Conservation (phyloP, 2,797 vertebrate species). For the Protosalanx chinensis region DNA sequence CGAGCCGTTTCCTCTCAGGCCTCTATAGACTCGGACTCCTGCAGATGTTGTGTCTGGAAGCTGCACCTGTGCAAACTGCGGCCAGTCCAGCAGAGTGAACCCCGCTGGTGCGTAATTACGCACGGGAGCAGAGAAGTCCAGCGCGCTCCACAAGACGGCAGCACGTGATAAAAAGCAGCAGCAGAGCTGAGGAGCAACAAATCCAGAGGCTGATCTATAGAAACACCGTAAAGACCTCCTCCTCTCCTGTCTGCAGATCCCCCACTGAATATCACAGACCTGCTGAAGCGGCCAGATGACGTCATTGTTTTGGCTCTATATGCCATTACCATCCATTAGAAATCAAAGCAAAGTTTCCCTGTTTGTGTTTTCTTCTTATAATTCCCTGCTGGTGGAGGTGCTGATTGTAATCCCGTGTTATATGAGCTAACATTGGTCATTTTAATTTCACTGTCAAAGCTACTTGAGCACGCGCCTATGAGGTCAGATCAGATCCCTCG, state of each 20-base stretch:
- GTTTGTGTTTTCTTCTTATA: neutral
- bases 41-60: neutral
- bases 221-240: constrained; percentile 8
- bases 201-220: constrained; percentile 10
- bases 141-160: neutral
- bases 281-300: constrained; percentile 41
- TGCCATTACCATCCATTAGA: constrained; percentile 5
- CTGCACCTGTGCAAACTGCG: neutral
- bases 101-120: neutral
- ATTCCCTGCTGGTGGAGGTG: neutral
- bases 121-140: neutral
- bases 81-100: neutral
- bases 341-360: constrained; percentile 4
- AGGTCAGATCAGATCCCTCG: constrained; percentile 47
- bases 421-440: constrained; percentile 38
- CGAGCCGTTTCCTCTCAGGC: neutral
- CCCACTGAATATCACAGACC: constrained; percentile 28
- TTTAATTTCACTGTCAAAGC: constrained; percentile 29
- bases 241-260: neutral
- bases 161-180: neutral
- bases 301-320: constrained; percentile 50
- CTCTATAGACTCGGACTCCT: neutral
- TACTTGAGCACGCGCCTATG: constrained; percentile 32
- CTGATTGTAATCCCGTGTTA: constrained; percentile 18
- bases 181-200: neutral